phyloP scores from a whole-genome alignment of 1,140 invertebrate species.

The Conopomorpha cramerella region DNA sequence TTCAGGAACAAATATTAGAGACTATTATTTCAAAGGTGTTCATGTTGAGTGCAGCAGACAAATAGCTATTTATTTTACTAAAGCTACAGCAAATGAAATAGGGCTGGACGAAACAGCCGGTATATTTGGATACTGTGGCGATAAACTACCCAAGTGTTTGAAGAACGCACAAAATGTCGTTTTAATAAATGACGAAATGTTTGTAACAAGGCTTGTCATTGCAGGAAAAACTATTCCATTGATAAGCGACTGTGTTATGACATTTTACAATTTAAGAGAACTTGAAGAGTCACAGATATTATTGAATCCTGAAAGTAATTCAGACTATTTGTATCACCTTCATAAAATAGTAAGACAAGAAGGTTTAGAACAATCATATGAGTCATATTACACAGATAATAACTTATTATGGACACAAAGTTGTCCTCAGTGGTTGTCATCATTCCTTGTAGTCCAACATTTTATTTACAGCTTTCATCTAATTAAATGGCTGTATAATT shows the following conservation, averaged over 20 bases:
- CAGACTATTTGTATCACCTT: too few species aligned
- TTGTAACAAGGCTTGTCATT: too few species aligned
- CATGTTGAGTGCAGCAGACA: constrained; percentile 9
- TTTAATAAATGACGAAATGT: too few species aligned
- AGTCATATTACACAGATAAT: too few species aligned
- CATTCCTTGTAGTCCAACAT: constrained; percentile 38
- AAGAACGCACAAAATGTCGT: constrained; percentile 8
- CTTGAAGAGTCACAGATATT: too few species aligned
- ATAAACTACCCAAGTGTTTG: constrained; percentile 6
- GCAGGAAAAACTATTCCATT: too few species aligned
- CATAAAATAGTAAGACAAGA: too few species aligned
- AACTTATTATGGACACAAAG: too few species aligned
- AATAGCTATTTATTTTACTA: constrained; percentile 22
- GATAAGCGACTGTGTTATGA: too few species aligned
- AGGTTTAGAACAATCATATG: too few species aligned
- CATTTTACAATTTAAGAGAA: too few species aligned
- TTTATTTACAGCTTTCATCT: constrained; percentile 29
- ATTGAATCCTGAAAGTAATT: too few species aligned
- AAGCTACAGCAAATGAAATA: constrained; percentile 14
- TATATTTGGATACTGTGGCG: constrained; percentile 17
- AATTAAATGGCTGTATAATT: constrained; percentile 23
- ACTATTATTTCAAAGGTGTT: constrained; percentile 25
- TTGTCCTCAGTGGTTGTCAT: constrained; percentile 21
- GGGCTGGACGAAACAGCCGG: constrained; percentile 10
- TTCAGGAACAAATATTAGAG: constrained; percentile 5